Percentiles rank a stretch among this genome's conserved stretches.
Evolutionary conservation across 2,113 vertebrate species (phyloP).

Genomic region (Xiphophorus couchianus): DNA sequence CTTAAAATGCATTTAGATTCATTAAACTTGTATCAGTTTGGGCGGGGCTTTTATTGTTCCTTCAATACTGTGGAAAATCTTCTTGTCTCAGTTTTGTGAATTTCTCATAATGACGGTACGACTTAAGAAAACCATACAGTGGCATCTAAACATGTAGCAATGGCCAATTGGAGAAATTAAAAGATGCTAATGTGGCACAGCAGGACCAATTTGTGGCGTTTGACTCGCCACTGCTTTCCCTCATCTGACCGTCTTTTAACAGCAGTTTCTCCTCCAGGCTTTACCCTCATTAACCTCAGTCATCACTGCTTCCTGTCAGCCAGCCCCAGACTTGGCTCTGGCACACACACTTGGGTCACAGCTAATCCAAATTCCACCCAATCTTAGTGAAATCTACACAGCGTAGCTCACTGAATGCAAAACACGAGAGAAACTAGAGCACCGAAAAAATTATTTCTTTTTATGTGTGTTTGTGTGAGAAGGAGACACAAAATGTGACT

Average conservation of each 20-base stretch:
- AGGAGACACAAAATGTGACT: not conserved
- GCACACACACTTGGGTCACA: constrained; percentile 1
- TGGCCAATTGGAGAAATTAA: not conserved
- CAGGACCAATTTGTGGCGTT: not conserved
- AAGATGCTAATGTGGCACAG: not conserved
- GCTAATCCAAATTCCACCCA: constrained; percentile 19
- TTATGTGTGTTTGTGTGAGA: not conserved
- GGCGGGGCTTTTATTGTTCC: no score
- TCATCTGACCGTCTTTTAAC: not conserved
- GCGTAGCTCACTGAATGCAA: not conserved
- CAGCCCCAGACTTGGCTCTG: constrained; percentile 14
- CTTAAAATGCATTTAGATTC: no score
- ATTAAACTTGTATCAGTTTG: no score
- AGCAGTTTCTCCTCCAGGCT: constrained; percentile 14
- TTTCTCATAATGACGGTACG: no score
- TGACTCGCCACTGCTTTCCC: not conserved
- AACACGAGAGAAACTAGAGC: constrained; percentile 25
- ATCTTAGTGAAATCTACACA: constrained; percentile 5
- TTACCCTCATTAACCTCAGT: constrained; percentile 33
- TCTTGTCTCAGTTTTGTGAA: no score
- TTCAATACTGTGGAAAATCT: no score
- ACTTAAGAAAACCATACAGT: no score
- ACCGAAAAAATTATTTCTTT: not conserved
- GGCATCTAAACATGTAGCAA: not conserved
- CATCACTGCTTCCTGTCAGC: constrained; percentile 16